Evolutionary conservation across 2,797 vertebrate genomes (phyloP).

Genomic region (Melanotaenia parkinsoni): DNA sequence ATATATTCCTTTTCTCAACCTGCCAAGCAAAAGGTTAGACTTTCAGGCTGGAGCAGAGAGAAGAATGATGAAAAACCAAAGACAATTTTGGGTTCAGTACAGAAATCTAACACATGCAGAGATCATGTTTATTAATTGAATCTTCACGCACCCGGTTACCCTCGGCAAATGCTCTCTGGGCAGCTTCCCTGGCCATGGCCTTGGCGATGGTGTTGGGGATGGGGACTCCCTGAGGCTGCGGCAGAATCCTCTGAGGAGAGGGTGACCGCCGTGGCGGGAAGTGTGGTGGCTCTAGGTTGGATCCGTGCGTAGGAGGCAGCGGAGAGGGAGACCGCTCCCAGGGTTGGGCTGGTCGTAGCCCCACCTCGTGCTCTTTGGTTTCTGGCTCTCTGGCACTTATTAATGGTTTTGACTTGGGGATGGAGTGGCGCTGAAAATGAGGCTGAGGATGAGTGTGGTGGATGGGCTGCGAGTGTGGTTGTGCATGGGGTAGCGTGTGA

Average conservation of each 20-base stretch:
- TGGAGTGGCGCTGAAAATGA: slow-evolving; percentile 85
- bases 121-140: neutral
- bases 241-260: slow-evolving; percentile 95
- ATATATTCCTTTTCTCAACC: slow-evolving; percentile 93
- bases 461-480: slow-evolving; percentile 83
- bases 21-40: slow-evolving; percentile 53
- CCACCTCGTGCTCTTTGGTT: slow-evolving; percentile 93
- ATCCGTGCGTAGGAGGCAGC: slow-evolving; percentile 76
- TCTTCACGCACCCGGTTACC: slow-evolving; percentile 85
- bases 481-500: slow-evolving; percentile 81
- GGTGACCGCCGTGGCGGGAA: slow-evolving; percentile 88
- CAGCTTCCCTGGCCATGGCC: slow-evolving; percentile 97
- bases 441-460: slow-evolving; percentile 79
- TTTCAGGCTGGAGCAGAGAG: slow-evolving; percentile 2
- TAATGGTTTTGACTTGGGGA: slow-evolving; percentile 90
- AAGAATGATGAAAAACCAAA: neutral
- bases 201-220: slow-evolving; percentile 93
- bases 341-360: slow-evolving; percentile 80
- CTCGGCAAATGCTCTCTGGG: slow-evolving; percentile 90
- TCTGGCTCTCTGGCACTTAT: slow-evolving; percentile 92
- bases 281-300: slow-evolving; percentile 87
- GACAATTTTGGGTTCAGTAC: neutral
- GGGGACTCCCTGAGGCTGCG: slow-evolving; percentile 94
- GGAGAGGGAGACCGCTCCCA: slow-evolving; percentile 90
- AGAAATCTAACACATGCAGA: slow-evolving; percentile 3